phyloP scores from a whole-genome alignment of 2,797 vertebrate species.

The Pelobates cultripes region DNA sequence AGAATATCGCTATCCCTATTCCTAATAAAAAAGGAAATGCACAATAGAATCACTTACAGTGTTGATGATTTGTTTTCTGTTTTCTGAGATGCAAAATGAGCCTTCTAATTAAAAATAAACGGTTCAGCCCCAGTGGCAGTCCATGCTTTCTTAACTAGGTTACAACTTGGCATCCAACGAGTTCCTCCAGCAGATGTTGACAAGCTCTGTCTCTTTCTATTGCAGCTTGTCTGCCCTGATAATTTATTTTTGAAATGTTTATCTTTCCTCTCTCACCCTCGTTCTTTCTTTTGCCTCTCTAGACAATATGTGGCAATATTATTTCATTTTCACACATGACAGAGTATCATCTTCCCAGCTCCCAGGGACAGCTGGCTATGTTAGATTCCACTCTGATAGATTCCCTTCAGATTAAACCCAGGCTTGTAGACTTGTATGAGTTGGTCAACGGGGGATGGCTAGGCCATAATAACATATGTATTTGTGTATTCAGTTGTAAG shows the following conservation, averaged over 20 bases:
- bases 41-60: conserved; percentile 28
- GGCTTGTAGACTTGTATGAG: conserved; percentile 28
- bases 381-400: conserved; percentile 38
- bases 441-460: conserved; percentile 39
- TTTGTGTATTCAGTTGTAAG: conserved; percentile 20
- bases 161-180: conserved; percentile 48
- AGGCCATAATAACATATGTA: conserved; percentile 36
- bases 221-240: conserved; percentile 43
- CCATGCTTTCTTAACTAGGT: conserved; percentile 49
- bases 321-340: conserved; percentile 52
- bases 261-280: conserved; percentile 20
- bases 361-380: conserved; percentile 50
- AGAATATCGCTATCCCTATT: neutral
- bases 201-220: conserved; percentile 38
- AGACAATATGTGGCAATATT: conserved; percentile 48
- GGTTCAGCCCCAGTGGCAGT: conserved; percentile 42
- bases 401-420: conserved; percentile 43
- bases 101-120: conserved; percentile 51
- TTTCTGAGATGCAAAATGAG: conserved; percentile 34
- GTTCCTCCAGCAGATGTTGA: conserved; percentile 52
- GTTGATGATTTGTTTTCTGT: conserved; percentile 31
- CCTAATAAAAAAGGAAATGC: conserved; percentile 5
- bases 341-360: conserved; percentile 39
- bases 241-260: conserved; percentile 49
- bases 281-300: conserved; percentile 28